These are phyloP conservation scores for Vannuccia rotundouncinata DNA, from an alignment of 2,888 invertebrate species.

Conservation along the genomic window DNA sequence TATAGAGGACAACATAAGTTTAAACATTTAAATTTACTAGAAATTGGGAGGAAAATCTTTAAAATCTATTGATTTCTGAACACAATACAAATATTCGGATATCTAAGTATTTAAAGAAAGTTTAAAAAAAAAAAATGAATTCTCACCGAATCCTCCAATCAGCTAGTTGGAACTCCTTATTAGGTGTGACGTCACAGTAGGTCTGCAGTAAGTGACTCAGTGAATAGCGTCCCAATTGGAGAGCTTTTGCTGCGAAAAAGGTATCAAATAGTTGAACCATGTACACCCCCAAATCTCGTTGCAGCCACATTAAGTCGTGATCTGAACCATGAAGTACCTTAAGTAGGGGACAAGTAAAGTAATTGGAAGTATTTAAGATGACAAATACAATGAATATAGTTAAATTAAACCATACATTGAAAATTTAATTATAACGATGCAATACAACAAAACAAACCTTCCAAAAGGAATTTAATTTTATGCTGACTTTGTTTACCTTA, in stretches of 20 bases:
- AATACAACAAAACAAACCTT: too few species aligned
- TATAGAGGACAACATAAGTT: too few species aligned
- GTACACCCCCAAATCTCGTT: slow-evolving; percentile 86
- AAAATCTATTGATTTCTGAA: too few species aligned
- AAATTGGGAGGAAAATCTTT: too few species aligned
- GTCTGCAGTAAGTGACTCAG: slow-evolving; percentile 68
- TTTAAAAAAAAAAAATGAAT: background rate
- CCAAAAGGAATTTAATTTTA: too few species aligned
- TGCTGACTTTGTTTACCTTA: too few species aligned
- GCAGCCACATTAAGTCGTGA: slow-evolving; percentile 81
- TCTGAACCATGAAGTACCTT: slow-evolving; percentile 86
- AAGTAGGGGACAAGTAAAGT: slow-evolving; percentile 41
- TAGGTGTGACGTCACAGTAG: slow-evolving; percentile 71
- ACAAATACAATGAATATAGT: background rate
- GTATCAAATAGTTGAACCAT: slow-evolving; percentile 96
- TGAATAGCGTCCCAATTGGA: slow-evolving; percentile 68
- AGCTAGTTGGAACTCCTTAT: slow-evolving; percentile 85
- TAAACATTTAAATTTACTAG: too few species aligned
- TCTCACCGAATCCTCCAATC: slow-evolving; percentile 76
- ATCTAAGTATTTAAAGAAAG: background rate
- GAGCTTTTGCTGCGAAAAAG: slow-evolving; percentile 71
- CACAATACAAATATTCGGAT: too few species aligned
- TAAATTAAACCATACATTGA: too few species aligned
- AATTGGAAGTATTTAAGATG: background rate
- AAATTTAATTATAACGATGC: too few species aligned